A percentile compares a stretch with the other conserved stretches of the same genome.
Conservation (phyloP, 2,113 vertebrate genomes). For the Nematolebias whitei region DNA sequence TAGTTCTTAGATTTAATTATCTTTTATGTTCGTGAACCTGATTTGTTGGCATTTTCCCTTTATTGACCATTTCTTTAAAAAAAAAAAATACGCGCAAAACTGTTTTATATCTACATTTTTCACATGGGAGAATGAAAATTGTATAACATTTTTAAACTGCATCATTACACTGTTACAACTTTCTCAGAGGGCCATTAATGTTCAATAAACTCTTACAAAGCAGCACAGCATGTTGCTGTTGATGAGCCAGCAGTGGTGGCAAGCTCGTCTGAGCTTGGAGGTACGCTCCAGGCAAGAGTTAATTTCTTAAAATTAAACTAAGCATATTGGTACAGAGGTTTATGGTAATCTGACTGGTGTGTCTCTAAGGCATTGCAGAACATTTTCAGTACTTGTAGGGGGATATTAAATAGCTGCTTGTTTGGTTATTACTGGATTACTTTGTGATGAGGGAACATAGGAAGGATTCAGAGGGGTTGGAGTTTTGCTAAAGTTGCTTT, state of each 20-base stretch:
- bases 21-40: background rate
- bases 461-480: constrained; percentile 32
- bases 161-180: constrained; percentile 65
- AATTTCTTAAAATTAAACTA: constrained; percentile 82
- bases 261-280: constrained; percentile 72
- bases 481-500: constrained; percentile 41
- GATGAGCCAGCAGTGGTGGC: constrained; percentile 49
- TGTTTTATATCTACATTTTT: constrained; percentile 64
- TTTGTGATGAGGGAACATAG: constrained; percentile 48
- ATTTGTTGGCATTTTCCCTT: constrained; percentile 5
- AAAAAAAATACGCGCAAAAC: constrained; percentile 39
- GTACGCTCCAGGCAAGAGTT: constrained; percentile 78
- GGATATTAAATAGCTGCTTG: constrained; percentile 64
- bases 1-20: no score
- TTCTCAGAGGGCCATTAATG: constrained; percentile 71
- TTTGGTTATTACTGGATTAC: constrained; percentile 67
- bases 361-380: constrained; percentile 67
- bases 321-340: constrained; percentile 77
- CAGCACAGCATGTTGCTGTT: constrained; percentile 30
- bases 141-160: constrained; percentile 53
- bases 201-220: constrained; percentile 63
- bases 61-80: constrained; percentile 43
- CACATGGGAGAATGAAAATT: constrained; percentile 57
- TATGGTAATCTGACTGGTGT: constrained; percentile 76
- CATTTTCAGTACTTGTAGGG: constrained; percentile 54